phyloP scores from a whole-genome alignment of 2,797 vertebrate species.

The Cuniculus paca region DNA sequence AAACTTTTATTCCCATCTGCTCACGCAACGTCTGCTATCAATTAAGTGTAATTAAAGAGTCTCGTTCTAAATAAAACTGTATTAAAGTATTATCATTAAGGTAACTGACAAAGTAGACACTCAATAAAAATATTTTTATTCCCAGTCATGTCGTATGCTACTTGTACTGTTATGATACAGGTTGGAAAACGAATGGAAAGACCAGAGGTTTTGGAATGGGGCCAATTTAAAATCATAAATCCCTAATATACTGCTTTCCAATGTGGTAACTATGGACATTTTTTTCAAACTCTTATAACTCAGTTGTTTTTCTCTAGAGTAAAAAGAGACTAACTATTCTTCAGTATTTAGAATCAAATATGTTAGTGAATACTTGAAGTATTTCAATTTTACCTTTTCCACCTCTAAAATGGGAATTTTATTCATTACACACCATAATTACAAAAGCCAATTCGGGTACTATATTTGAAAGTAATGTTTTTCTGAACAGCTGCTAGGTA shows the following conservation, averaged over 20 bases:
- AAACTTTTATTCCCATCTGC: constrained; percentile 45
- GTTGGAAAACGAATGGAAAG: background rate
- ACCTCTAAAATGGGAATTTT: constrained; percentile 43
- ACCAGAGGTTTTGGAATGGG: background rate
- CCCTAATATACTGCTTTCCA: background rate
- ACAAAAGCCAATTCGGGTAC: constrained; percentile 25
- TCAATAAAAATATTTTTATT: constrained; percentile 39
- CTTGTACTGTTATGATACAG: background rate
- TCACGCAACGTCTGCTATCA: background rate
- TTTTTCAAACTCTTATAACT: background rate
- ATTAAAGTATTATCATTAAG: constrained; percentile 14
- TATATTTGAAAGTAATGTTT: background rate
- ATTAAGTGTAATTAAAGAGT: constrained; percentile 34
- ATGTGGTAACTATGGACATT: background rate
- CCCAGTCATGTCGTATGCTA: background rate
- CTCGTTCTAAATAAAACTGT: constrained; percentile 41
- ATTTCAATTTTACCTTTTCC: constrained; percentile 14
- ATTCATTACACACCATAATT: background rate
- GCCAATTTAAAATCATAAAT: background rate
- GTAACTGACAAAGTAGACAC: constrained; percentile 14
- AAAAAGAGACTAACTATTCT: background rate
- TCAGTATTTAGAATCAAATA: background rate
- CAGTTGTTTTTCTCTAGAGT: constrained; percentile 7
- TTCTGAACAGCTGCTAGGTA: background rate
- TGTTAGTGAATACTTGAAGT: background rate